Conservation (phyloP, 2,888 invertebrate genomes). For the Polylopha cassiicola region DNA sequence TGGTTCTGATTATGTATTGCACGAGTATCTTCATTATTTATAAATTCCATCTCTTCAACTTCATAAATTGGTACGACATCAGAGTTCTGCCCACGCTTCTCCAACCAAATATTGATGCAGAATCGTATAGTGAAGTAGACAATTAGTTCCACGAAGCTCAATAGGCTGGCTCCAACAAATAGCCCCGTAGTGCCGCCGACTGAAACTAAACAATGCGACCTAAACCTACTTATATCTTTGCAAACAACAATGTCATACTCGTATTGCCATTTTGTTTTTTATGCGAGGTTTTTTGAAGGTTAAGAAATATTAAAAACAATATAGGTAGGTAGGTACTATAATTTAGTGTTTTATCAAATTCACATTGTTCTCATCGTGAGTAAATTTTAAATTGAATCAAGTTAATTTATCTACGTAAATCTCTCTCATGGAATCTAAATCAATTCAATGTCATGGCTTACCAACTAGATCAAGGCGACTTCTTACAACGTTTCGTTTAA, state of each 20-base stretch:
- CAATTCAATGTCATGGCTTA: conserved; percentile 33
- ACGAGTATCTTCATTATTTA: background rate
- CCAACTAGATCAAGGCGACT: conserved; percentile 81
- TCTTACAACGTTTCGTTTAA: conserved; percentile 80
- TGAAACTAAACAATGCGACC: conserved; percentile 62
- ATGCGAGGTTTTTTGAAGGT: no score
- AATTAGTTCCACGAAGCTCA: conserved; percentile 81
- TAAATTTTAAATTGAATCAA: conserved; percentile 4
- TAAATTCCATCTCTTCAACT: background rate
- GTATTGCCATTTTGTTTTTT: no score
- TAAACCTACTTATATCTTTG: no score
- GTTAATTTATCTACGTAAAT: conserved; percentile 10
- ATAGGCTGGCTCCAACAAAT: conserved; percentile 81
- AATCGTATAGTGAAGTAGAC: conserved; percentile 79
- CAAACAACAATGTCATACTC: no score
- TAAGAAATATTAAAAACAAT: no score
- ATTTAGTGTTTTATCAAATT: background rate
- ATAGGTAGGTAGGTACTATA: no score
- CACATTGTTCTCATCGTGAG: conserved; percentile 12
- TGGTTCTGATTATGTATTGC: background rate
- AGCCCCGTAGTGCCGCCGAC: conserved; percentile 81
- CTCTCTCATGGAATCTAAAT: conserved; percentile 4
- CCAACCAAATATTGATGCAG: conserved; percentile 51
- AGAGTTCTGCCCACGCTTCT: conserved; percentile 30
- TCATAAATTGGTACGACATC: conserved; percentile 7